These are phyloP conservation scores for Argya squamiceps DNA, from an alignment of 2,797 vertebrate species.

Conservation along the genomic window DNA sequence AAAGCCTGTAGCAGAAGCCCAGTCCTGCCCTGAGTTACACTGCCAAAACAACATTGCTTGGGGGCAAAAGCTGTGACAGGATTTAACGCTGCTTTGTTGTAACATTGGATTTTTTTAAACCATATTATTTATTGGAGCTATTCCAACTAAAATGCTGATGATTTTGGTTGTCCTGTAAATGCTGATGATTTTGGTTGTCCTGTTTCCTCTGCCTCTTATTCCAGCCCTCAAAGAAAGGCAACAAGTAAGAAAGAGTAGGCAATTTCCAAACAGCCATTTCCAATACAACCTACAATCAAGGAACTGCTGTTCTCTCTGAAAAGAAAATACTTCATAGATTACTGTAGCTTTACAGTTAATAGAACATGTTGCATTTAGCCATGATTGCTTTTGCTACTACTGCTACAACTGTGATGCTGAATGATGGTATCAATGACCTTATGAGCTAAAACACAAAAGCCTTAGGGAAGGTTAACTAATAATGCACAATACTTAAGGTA, in stretches of 20 bases:
- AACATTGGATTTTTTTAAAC: neutral
- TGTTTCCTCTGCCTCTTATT: neutral
- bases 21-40: neutral
- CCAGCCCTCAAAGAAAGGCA: neutral
- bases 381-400: neutral
- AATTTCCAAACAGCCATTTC: neutral
- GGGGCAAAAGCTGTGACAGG: neutral
- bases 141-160: neutral
- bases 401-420: neutral
- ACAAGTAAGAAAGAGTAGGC: neutral
- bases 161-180: neutral
- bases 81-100: neutral
- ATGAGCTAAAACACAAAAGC: neutral
- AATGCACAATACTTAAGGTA: neutral
- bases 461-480: neutral
- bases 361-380: neutral
- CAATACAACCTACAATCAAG: neutral
- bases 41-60: neutral
- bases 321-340: neutral
- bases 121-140: neutral
- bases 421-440: neutral
- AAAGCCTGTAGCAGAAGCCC: neutral
- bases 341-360: neutral
- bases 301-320: neutral
- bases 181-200: neutral